These are phyloP conservation scores for Xiphias gladius DNA, from an alignment of 2,113 vertebrate species.

Conservation along the genomic window DNA sequence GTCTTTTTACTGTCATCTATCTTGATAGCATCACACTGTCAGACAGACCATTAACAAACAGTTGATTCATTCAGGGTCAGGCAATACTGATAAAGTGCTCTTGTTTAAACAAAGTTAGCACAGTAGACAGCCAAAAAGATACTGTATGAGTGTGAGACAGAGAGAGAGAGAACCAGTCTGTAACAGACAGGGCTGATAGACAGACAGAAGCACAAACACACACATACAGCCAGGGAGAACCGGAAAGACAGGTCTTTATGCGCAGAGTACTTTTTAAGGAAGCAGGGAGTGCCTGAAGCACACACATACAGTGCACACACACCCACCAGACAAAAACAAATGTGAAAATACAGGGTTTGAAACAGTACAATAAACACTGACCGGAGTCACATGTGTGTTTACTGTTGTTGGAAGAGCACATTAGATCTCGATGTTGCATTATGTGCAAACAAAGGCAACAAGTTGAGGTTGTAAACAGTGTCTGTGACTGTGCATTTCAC, in stretches of 20 bases:
- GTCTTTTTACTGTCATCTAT: constrained; percentile 12
- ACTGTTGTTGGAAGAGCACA: constrained; percentile 8
- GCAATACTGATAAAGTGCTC: constrained; percentile 43
- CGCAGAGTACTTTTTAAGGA: constrained; percentile 43
- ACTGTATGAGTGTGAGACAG: constrained; percentile 22
- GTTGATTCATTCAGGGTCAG: constrained; percentile 56
- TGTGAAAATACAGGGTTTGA: constrained; percentile 62
- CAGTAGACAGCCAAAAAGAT: constrained; percentile 10
- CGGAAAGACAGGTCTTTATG: constrained; percentile 72
- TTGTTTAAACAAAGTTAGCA: constrained; percentile 55
- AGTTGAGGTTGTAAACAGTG: constrained; percentile 13
- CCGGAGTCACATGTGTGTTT: constrained; percentile 47
- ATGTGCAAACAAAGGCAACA: constrained; percentile 2
- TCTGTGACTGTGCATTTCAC: neutral
- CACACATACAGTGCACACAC: constrained; percentile 25
- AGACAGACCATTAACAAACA: constrained; percentile 54
- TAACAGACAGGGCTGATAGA: constrained; percentile 43
- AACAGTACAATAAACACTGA: constrained; percentile 53
- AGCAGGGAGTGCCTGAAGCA: constrained; percentile 72
- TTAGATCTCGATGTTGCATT: neutral
- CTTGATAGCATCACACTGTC: constrained; percentile 25
- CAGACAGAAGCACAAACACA: constrained; percentile 23
- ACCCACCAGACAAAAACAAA: constrained; percentile 60
- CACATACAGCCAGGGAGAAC: constrained; percentile 48
- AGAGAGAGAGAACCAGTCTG: constrained; percentile 29